Evolutionary conservation across 2,888 invertebrate genomes (phyloP).

Genomic region (Alloplasta piceator): DNA sequence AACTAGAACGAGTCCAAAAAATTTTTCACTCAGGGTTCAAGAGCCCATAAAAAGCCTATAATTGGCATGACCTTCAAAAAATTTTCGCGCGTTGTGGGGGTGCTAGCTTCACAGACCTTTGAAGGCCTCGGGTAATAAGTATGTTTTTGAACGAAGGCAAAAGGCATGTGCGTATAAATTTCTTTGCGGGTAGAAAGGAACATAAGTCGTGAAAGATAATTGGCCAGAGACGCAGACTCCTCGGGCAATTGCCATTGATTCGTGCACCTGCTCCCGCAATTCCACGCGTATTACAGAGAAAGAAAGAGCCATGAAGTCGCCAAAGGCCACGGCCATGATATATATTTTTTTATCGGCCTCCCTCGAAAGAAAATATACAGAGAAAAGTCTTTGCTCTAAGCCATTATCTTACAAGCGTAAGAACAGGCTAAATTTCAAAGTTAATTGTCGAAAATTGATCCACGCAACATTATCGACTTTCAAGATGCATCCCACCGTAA

Average conservation of each 20-base stretch:
- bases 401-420: too few species aligned
- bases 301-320: conserved; percentile 34
- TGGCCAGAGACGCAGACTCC: conserved; percentile 60
- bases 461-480: too few species aligned
- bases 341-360: conserved; percentile 10
- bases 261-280: conserved; percentile 73
- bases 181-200: conserved; percentile 49
- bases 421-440: too few species aligned
- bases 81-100: background rate
- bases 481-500: too few species aligned
- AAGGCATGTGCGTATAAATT: conserved; percentile 50
- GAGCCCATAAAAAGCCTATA: too few species aligned
- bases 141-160: conserved; percentile 9
- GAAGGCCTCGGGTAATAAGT: conserved; percentile 13
- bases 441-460: too few species aligned
- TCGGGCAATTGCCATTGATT: conserved; percentile 71
- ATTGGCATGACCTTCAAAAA: too few species aligned
- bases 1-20: too few species aligned
- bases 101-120: background rate
- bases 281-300: conserved; percentile 58
- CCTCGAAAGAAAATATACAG: too few species aligned
- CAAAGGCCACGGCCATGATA: conserved; percentile 24
- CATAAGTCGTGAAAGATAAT: conserved; percentile 71
- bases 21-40: too few species aligned
- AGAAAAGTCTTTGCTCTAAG: too few species aligned